Conservation (phyloP, 1,140 invertebrate genomes). For the Euschistus heros region DNA sequence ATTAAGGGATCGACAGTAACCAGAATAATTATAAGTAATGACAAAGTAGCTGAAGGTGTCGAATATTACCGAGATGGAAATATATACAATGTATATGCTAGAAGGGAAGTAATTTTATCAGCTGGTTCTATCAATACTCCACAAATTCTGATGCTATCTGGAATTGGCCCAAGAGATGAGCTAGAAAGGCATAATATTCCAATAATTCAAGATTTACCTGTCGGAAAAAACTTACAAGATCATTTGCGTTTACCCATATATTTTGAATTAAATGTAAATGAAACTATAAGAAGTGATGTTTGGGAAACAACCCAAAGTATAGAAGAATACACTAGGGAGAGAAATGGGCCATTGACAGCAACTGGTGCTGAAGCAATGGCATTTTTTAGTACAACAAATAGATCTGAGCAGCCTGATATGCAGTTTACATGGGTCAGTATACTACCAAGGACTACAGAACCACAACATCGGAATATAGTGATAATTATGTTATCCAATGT, state of each 20-base stretch:
- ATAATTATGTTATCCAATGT: conserved; percentile 1
- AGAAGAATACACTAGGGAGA: neutral
- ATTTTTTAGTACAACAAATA: neutral
- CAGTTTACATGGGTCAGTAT: neutral
- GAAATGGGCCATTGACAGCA: conserved; percentile 5
- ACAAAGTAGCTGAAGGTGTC: neutral
- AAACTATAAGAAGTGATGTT: neutral
- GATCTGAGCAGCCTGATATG: neutral
- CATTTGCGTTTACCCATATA: neutral
- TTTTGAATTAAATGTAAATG: conserved; percentile 2
- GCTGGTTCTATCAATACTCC: conserved; percentile 15
- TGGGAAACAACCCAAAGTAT: neutral
- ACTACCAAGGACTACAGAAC: neutral
- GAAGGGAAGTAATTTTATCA: conserved; percentile 11
- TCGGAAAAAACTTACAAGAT: conserved; percentile 2
- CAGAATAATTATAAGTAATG: conserved; percentile 33
- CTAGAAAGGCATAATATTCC: neutral
- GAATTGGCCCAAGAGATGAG: conserved; percentile 11
- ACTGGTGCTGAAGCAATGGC: neutral
- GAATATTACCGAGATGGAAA: neutral
- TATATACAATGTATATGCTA: neutral
- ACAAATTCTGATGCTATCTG: conserved; percentile 14
- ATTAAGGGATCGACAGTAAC: neutral
- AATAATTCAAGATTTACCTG: conserved; percentile 6
- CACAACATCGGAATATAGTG: conserved; percentile 4